Base-by-base conservation (phyloP, 2,113 vertebrate genomes). In the Notiomystis cincta region DNA sequence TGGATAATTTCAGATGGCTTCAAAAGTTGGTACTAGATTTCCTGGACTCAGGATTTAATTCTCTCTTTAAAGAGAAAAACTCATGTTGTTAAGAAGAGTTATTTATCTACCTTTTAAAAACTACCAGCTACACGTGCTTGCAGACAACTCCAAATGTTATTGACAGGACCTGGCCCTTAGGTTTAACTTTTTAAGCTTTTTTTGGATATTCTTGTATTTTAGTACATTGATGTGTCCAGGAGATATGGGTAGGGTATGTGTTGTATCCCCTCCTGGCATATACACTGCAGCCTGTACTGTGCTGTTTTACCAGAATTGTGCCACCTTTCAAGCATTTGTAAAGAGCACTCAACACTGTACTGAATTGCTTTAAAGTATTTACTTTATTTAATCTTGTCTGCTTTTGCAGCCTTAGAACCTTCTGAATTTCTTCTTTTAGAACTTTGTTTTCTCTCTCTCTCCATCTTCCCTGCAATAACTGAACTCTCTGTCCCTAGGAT, bases 271-370 rank as follows among this genome's bases (percentile, higher is more conserved):
- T n/a, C 23, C 40, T 83, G 54, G 35, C 44, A 53, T 12, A 38
- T 1, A 12, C 27, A 13, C 23, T 61, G 0, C 7, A 15, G 38
- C 23, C 18, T 51, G 37, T 56, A 9, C 27, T 66, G 1, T 10
- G 28, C 12, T 54, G 7, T 78, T 70, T 51, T 23, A 40, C 38
- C 2, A 6, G 35, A 58, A 45, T 28, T 40, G 18, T 62, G 30
- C 64, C 62, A 53, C 18, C 30, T 70, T 78, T 38, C 60, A 73
- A 64, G 20, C 22, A 82, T n/a, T 58, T 62, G 33, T 75, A 81
- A 77, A 66, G 54, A 31, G 15, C 25, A 81, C 24, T 30, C 37
- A 83, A 47, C 23, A 9, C 27, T 53, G 4, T 38, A 45, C 11
- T 50, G 38, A 87, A 75, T 90, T 61, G n/a, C 35, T 89, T 57